Evolutionary conservation across 2,888 invertebrate species (phyloP), one percentile per base, ranked within the genome.

Genomic region (Hipparchia sbordonii): DNA sequence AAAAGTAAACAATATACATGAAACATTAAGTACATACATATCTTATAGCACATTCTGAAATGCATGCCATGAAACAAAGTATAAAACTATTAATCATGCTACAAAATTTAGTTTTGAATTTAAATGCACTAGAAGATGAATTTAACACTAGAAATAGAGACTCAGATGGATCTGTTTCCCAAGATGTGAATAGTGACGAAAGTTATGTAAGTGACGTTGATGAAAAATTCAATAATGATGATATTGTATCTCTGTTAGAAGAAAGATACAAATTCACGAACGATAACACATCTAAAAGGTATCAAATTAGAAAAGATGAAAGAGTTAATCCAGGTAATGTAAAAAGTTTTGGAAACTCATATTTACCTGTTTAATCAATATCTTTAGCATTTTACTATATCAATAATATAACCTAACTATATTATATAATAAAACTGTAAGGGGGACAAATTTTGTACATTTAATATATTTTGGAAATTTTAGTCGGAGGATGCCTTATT

Each of bases 261-360:
- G 88, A 90, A 46, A 90, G 88, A 70, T 92, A 92, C 76, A 91
- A 83, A 76, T 93, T 93, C 78, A 84, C 77, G 54, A 92, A 91
- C 78, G 89, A 91, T 77, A 88, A 88, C 69, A 83, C 76, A 0
- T 88, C 91, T 0, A 92, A 84, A 0, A 85, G 93, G 52, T 93
- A 81, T 72, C 86, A 80, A 56, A 84, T 92, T 6, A 76, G 86
- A 1, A 82, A 77, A 3, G 84, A 85, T 39, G 86, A 84, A 0
- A 81, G 79, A 48, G 77, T 81, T 6, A 80, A 77, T 74, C 76
- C 85, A 79, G 86, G 90, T 89, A 70, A 54, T 4, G 59, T 56
- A 10, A 39, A 56, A 13, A 56, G 7, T 12, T 54, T 5, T 52
- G 2, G 8, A 52, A 52, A 52, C 10, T 8, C 10, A 8, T 52